A percentile compares a stretch with the other conserved stretches of the same genome.
Conservation (phyloP, 1,140 invertebrate species). For the Trichomalopsis sarcophagae region DNA sequence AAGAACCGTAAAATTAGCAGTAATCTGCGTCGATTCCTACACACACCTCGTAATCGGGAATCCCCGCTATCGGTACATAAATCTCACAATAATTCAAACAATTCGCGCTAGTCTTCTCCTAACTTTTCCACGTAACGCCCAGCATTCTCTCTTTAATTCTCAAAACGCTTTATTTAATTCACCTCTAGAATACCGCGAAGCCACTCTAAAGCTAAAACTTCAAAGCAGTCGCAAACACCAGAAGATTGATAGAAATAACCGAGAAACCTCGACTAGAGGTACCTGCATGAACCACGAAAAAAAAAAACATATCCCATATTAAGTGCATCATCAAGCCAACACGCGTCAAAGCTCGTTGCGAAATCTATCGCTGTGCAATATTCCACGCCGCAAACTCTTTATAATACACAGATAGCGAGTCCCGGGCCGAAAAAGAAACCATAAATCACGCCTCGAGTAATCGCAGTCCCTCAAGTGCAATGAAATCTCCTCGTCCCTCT, state of each 20-base stretch:
- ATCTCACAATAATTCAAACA: background rate
- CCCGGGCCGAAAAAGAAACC: background rate
- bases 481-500: background rate
- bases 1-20: background rate
- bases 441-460: conserved; percentile 1
- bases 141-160: no score
- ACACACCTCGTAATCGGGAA: background rate
- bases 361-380: background rate
- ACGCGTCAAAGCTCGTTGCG: background rate
- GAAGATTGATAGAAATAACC: background rate
- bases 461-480: conserved; percentile 1
- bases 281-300: background rate
- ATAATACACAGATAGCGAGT: background rate
- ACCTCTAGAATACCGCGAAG: background rate
- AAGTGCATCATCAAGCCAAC: background rate
- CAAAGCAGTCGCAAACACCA: background rate
- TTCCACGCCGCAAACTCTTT: background rate
- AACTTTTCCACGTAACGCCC: no score
- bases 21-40: background rate
- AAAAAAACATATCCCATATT: background rate
- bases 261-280: background rate
- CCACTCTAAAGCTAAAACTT: background rate
- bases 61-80: background rate
- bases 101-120: background rate
- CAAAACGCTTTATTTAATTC: no score